A percentile compares a stretch with the other conserved stretches of the same genome.
These are phyloP conservation scores for Chalcosyrphus nemorum DNA, from an alignment of 2,888 invertebrate genomes.

Conservation along the genomic window DNA sequence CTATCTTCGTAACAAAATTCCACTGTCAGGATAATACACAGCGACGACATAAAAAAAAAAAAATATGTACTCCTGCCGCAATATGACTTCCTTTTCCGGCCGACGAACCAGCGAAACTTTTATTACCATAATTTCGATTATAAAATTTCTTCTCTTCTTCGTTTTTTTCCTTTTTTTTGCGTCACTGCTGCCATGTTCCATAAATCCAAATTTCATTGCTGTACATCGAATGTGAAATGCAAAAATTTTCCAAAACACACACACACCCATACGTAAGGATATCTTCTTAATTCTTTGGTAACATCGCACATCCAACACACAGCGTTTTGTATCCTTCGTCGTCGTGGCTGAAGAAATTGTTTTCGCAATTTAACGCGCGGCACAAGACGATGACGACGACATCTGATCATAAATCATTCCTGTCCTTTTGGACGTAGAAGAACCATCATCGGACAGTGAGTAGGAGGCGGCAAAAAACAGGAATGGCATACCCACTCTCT, in stretches of 20 bases:
- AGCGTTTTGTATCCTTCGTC: background rate
- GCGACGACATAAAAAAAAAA: background rate
- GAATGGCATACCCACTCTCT: background rate
- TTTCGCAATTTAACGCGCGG: conserved; percentile 42
- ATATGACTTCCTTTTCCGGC: conserved; percentile 49
- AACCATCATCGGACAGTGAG: background rate
- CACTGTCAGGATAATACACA: conserved; percentile 32
- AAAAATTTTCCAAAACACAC: conserved; percentile 20
- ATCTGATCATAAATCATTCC: conserved; percentile 44
- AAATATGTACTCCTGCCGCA: conserved; percentile 28
- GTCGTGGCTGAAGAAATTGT: conserved; percentile 27
- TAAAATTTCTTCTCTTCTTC: conserved; percentile 10
- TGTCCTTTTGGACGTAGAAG: background rate
- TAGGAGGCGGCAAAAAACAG: background rate
- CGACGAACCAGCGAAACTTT: conserved; percentile 41
- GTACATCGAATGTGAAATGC: conserved; percentile 64
- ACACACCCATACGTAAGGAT: conserved; percentile 5
- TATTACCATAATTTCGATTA: conserved; percentile 72
- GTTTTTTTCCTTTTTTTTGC: background rate
- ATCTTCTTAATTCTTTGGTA: conserved; percentile 9
- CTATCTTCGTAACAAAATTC: conserved; percentile 62
- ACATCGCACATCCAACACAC: background rate
- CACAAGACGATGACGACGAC: conserved; percentile 30
- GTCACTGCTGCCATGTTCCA: conserved; percentile 25
- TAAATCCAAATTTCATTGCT: conserved; percentile 67